A percentile compares a stretch with the other conserved stretches of the same genome.
phyloP scores from a whole-genome alignment of 2,797 vertebrate genomes.

The Thripadectes ignobilis region DNA sequence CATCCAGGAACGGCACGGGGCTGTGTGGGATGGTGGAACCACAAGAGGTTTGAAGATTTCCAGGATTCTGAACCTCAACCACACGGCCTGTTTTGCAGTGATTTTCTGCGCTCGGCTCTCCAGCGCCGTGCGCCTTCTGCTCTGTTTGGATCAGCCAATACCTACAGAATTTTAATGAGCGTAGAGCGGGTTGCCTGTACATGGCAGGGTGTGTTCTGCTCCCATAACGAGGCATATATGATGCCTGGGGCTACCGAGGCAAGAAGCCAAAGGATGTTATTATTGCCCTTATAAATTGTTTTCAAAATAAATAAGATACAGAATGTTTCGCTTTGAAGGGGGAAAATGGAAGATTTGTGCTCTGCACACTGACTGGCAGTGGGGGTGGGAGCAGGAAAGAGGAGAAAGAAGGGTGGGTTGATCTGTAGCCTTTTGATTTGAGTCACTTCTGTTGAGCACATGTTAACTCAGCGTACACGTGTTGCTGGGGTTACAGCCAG shows the following conservation, averaged over 20 bases:
- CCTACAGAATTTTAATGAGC: conserved; percentile 61
- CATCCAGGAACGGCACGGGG: not conserved
- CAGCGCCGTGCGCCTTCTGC: not conserved
- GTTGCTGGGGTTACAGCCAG: not conserved
- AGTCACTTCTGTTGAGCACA: conserved; percentile 33
- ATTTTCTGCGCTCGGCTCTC: not conserved
- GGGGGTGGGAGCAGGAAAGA: not conserved
- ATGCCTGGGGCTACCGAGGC: conserved; percentile 4
- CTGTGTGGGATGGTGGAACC: conserved; percentile 21
- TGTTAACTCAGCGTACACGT: not conserved
- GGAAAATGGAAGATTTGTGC: not conserved
- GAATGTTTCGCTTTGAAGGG: not conserved
- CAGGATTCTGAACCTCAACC: conserved; percentile 29
- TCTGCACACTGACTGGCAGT: not conserved
- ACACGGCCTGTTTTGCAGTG: not conserved
- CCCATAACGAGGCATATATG: conserved; percentile 28
- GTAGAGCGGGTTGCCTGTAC: conserved; percentile 4
- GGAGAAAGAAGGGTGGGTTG: not conserved
- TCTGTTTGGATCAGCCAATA: conserved; percentile 9
- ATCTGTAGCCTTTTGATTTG: not conserved
- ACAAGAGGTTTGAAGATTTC: conserved; percentile 50
- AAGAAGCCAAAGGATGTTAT: conserved; percentile 65
- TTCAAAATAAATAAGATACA: conserved; percentile 61
- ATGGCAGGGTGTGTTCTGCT: conserved; percentile 19
- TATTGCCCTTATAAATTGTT: conserved; percentile 57